Evolutionary conservation across 2,113 vertebrate species (phyloP).

Genomic region (Excalfactoria chinensis): DNA sequence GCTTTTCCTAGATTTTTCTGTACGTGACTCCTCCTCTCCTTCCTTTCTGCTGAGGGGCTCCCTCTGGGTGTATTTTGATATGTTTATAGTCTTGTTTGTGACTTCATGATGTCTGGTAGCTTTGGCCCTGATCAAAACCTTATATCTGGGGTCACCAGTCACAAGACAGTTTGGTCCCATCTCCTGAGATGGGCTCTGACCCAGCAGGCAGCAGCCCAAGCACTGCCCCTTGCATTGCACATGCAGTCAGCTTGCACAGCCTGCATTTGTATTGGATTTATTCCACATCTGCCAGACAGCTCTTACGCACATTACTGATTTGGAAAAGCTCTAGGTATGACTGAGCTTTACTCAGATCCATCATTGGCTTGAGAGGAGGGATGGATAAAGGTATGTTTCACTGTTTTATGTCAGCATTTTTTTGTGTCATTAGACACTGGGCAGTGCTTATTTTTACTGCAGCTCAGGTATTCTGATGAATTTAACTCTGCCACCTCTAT

Average conservation of each 20-base stretch:
- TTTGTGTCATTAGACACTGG: background rate
- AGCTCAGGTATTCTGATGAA: background rate
- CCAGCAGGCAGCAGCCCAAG: rapidly evolving
- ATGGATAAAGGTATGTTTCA: background rate
- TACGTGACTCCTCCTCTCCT: rapidly evolving
- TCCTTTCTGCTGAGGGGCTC: background rate
- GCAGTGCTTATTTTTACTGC: background rate
- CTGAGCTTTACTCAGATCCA: background rate
- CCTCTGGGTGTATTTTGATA: background rate
- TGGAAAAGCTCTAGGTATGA: conserved; percentile 22
- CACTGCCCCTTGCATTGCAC: background rate
- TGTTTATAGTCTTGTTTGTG: background rate
- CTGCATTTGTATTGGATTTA: conserved; percentile 47
- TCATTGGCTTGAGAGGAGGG: background rate
- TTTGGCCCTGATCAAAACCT: background rate
- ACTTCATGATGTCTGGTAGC: background rate
- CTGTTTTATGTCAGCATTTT: conserved; percentile 17
- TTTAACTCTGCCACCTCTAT: background rate
- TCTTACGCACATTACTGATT: background rate
- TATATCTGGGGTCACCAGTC: background rate
- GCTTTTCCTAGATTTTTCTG: conserved; percentile 3
- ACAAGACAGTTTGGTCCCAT: rapidly evolving
- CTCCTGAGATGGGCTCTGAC: background rate
- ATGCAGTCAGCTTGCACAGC: background rate
- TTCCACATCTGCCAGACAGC: conserved; percentile 44